Evolutionary conservation across 1,140 invertebrate genomes (phyloP).

Genomic region (Papilio dardanus): DNA sequence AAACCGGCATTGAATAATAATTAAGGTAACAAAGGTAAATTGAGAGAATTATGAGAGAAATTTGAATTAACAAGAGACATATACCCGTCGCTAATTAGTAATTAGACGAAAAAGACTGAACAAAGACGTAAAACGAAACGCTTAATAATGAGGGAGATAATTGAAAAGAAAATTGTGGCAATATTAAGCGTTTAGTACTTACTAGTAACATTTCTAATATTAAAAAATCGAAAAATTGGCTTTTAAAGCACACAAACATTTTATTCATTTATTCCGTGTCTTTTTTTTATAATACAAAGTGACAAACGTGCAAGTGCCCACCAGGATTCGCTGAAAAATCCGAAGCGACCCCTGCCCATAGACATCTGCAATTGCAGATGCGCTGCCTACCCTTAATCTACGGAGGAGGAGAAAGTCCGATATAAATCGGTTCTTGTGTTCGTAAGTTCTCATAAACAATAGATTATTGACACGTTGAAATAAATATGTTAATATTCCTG

Average conservation of each 20-base stretch:
- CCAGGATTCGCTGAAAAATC: no score
- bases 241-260: not conserved
- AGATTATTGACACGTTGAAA: no score
- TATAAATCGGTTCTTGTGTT: no score
- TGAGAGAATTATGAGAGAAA: not conserved
- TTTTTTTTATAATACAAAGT: not conserved
- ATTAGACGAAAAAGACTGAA: conserved; percentile 19
- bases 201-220: not conserved
- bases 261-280: not conserved
- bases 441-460: no score
- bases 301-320: no score
- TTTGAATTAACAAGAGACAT: not conserved
- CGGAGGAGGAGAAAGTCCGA: no score
- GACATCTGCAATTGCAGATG: no score
- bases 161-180: not conserved
- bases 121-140: not conserved
- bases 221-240: not conserved
- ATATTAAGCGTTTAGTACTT: not conserved
- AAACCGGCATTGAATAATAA: not conserved
- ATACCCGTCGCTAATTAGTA: conserved; percentile 11
- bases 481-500: no score
- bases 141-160: conserved; percentile 12
- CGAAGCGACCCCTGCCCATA: no score
- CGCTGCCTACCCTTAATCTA: no score
- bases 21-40: not conserved